Evolutionary conservation across 1,140 invertebrate species (phyloP).

Genomic region (Papilio machaon): DNA sequence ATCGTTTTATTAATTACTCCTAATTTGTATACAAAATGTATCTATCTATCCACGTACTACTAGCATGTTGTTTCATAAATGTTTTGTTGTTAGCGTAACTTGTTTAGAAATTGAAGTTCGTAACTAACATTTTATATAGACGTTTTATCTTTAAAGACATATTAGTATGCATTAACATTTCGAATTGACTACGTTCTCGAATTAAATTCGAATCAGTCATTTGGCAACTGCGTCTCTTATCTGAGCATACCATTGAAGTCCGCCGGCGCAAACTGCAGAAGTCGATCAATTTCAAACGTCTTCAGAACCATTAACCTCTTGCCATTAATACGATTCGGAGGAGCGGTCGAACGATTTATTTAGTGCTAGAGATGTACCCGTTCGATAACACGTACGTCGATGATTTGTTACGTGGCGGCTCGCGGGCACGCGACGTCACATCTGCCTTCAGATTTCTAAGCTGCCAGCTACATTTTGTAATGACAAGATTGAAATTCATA

Average conservation of each 20-base stretch:
- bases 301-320: conserved; percentile 67
- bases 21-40: neutral
- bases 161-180: conserved; percentile 37
- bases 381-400: conserved; percentile 69
- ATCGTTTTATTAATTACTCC: neutral
- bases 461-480: conserved; percentile 30
- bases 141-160: conserved; percentile 20
- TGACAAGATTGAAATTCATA: conserved; percentile 7
- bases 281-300: conserved; percentile 70
- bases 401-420: conserved; percentile 63
- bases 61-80: neutral
- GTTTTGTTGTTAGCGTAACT: conserved; percentile 14
- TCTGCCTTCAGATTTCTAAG: conserved; percentile 44
- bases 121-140: conserved; percentile 9
- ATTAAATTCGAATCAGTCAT: conserved; percentile 60
- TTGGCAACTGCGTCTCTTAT: conserved; percentile 47
- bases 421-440: conserved; percentile 56
- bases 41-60: neutral
- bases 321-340: conserved; percentile 64
- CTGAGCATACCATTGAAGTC: conserved; percentile 50
- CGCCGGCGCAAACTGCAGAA: conserved; percentile 52
- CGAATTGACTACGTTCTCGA: conserved; percentile 31
- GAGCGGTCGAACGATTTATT: conserved; percentile 63
- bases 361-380: conserved; percentile 70
- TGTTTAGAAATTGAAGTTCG: conserved; percentile 9